Conservation (phyloP, 2,113 vertebrate species). For the Oenanthe oenanthe region DNA sequence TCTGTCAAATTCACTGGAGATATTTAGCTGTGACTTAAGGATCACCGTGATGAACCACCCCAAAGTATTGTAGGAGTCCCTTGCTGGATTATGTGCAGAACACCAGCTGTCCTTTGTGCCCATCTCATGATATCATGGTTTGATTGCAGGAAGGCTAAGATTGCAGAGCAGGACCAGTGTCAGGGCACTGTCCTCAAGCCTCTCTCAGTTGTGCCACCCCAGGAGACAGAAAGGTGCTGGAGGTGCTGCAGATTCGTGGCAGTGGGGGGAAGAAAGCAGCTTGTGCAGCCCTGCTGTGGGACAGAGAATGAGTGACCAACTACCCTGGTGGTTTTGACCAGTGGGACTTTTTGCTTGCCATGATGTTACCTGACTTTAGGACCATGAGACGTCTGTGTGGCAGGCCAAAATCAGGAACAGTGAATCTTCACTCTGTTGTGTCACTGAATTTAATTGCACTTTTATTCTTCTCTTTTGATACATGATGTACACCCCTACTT, state of each 20-base stretch:
- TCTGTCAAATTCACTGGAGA: neutral
- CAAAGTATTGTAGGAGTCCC: neutral
- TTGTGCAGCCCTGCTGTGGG: neutral
- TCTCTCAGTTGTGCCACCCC: neutral
- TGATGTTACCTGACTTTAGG: neutral
- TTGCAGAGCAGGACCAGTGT: neutral
- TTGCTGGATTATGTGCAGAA: neutral
- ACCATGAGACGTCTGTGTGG: fast-evolving
- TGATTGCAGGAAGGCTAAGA: neutral
- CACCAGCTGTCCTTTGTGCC: neutral
- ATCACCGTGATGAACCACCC: neutral
- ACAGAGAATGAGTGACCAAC: fast-evolving
- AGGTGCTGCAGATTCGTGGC: neutral
- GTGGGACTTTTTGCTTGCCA: neutral
- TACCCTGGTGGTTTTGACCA: neutral
- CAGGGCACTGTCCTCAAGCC: neutral
- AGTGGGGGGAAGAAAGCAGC: neutral
- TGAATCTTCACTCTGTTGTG: neutral
- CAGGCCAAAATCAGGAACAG: neutral
- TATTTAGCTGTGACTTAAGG: neutral
- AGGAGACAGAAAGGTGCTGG: neutral
- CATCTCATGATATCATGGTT: neutral
- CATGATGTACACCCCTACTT: neutral
- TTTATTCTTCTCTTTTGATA: neutral
- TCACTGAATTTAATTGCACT: neutral